Evolutionary conservation across 2,113 vertebrate genomes (phyloP), one percentile per base, ranked within the genome.

Genomic region (Thamnophis sirtalis): DNA sequence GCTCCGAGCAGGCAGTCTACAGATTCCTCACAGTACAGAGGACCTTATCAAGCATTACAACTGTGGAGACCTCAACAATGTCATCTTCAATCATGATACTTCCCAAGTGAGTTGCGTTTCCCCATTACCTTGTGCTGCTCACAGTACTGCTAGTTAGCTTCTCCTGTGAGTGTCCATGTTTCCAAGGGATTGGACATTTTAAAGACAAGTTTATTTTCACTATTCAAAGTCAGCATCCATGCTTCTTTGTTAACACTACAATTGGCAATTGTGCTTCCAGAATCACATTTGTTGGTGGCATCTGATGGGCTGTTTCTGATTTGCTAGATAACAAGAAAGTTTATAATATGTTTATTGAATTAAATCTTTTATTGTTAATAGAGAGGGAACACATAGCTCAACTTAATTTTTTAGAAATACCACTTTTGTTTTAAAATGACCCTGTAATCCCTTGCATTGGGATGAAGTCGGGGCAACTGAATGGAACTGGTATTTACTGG

Each of bases 11-110:
- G 98, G 98, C 90, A 98, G 97, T 93, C 96, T 98, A 13, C 98
- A 98, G 96, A 97, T 98, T 51, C 98, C 98, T 0, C 98, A 98
- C 95, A 98, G 97, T 15, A 98, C 97, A 0, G 98, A 99, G 94
- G 98, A 99, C 92, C 98, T 99, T 93, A 98, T 98, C 97, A 97
- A 98, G 93, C 98, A 98, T 97, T 98, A 98, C 97, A 98, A 98
- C 98, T 98, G 98, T 94, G 98, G 98, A 43, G 98, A 99, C 96
- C 98, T 99, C 91, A 98, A 98, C 96, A 98, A 98, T 88, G 97
- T 98, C 97, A 98, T 99, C 97, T 98, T 99, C 95, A 99, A 97
- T 96, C 97, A 98, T 17, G 98, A 98, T 95, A 98, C 98, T 87
- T 98, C 98, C 89, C 98, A 98, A 98, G 98, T 98, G 95, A 96